phyloP scores from a whole-genome alignment of 2,888 invertebrate genomes.

The Scelioninae gen. 2 region DNA sequence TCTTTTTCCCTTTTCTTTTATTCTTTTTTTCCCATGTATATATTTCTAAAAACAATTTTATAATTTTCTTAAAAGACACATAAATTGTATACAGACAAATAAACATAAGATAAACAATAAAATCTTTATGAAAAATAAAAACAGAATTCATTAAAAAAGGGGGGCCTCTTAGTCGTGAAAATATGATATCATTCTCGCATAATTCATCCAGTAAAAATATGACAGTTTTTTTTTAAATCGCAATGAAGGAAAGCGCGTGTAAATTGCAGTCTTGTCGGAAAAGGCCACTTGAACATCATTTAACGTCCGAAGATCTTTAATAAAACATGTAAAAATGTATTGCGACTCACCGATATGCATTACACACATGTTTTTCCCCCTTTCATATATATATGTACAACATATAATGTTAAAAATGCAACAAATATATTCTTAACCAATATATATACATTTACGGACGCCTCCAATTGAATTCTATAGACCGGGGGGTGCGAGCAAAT shows the following conservation, averaged over 20 bases:
- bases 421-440: no score
- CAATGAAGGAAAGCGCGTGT: constrained; percentile 60
- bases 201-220: constrained; percentile 42
- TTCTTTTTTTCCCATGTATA: no score
- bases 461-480: no score
- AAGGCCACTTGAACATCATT: constrained; percentile 69
- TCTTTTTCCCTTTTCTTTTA: not conserved
- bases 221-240: constrained; percentile 22
- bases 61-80: not conserved
- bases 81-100: not conserved
- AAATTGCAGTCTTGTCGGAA: constrained; percentile 72
- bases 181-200: constrained; percentile 28
- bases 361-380: constrained; percentile 14
- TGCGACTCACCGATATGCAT: constrained; percentile 54
- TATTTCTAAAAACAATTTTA: not conserved
- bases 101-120: constrained; percentile 7
- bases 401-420: no score
- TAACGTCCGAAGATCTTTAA: constrained; percentile 57
- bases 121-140: constrained; percentile 11
- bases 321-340: constrained; percentile 48
- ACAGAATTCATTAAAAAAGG: constrained; percentile 16
- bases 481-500: no score
- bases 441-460: no score
- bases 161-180: constrained; percentile 6
- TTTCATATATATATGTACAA: constrained; percentile 49